phyloP scores from a whole-genome alignment of 2,113 vertebrate genomes.

The Nicator chloris region DNA sequence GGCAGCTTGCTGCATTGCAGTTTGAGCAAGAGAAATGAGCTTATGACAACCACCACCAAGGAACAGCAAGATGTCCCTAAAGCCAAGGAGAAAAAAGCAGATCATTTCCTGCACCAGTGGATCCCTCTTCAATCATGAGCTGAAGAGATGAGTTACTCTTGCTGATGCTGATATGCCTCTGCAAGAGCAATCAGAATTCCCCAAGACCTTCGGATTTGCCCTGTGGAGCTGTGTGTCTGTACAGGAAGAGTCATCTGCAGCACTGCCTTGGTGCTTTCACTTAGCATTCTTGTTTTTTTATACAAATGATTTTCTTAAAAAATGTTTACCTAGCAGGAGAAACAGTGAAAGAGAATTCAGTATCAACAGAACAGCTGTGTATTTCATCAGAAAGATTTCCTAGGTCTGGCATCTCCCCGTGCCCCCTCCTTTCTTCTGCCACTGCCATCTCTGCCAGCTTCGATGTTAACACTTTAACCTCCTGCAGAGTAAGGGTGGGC shows the following conservation, averaged over 20 bases:
- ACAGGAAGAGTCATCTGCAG: neutral
- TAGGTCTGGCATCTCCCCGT: neutral
- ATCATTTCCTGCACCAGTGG: neutral
- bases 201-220: neutral
- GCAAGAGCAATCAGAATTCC: neutral
- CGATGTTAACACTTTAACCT: neutral
- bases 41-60: neutral
- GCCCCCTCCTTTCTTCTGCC: neutral
- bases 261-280: neutral
- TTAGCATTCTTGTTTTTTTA: neutral
- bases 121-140: neutral
- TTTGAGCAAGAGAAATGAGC: neutral
- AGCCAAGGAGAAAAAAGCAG: neutral
- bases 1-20: neutral
- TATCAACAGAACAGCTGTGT: neutral
- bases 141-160: neutral
- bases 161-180: neutral
- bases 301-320: neutral
- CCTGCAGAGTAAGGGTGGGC: neutral
- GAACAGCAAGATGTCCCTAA: neutral
- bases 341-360: neutral
- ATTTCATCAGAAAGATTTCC: neutral
- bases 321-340: neutral
- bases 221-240: neutral
- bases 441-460: neutral